Base-by-base conservation (phyloP, 2,888 invertebrate genomes). In the Eupithecia exiguata region DNA sequence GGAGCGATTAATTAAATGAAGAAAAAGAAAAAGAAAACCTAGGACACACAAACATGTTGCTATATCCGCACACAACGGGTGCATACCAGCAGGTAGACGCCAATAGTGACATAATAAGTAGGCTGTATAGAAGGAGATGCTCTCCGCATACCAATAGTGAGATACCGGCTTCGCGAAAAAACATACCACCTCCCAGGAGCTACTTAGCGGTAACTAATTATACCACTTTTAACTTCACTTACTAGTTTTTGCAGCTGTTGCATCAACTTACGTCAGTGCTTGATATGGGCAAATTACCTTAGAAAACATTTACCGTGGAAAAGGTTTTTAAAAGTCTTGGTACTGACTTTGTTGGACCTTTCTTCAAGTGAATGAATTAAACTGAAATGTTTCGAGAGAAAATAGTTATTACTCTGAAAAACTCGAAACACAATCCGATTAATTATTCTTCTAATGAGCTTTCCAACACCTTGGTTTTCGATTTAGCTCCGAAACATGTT, bases 161-260 rank as follows among this genome's bases (percentile, higher is more conserved):
- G 75, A 63, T 78, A 77, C 74, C 75, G 58, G 69, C 72, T 74
- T 69, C 69, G 25, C 21, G 21, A 38, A 70, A 78, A 77, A 80
- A 80, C 58, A 36, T 12, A 71, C 76, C 77, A 76, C 76, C 77
- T 62, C 75, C 70, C 71, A 72, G 75, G 72, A 69, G 74, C 63
- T 76, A 79, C 74, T 77, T 79, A 77, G 77, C 76, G 68, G 78
- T 79, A 74, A 79, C 78, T 80, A 80, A 80, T 80, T 78, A 78
- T 76, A 78, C 76, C 75, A 69, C 75, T 73, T 70, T 71, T 67
- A 73, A 77, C 77, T 77, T 75, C 74, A 74, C 77, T 72, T 74
- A 63, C 77, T 68, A 72, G 80, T 80, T 80, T 80, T 80, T 78
- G 76, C 74, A 65, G 35, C 18, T 30, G 74, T 70, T 71, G 72